A percentile compares a stretch with the other conserved stretches of the same genome.
These are phyloP conservation scores for Montipora foliosa DNA, from an alignment of 64 coral and sea anemone species.

Conservation along the genomic window DNA sequence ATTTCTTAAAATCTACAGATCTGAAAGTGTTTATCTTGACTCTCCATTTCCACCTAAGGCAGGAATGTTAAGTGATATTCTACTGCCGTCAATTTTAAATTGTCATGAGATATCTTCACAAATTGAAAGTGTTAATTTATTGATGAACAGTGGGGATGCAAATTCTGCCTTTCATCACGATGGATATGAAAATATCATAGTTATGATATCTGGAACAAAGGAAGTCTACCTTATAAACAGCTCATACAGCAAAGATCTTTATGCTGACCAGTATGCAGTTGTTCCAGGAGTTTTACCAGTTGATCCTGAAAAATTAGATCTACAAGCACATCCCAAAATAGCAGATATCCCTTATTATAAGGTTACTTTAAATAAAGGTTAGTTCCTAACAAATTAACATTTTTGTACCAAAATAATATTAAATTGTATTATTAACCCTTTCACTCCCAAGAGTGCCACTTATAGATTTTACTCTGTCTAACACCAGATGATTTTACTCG, in stretches of 20 bases:
- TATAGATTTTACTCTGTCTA: too few species aligned
- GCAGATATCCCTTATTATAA: slow-evolving; percentile 82
- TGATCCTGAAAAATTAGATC: slow-evolving; percentile 83
- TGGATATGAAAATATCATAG: slow-evolving; percentile 97
- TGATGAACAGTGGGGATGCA: slow-evolving; percentile 84
- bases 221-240: slow-evolving; percentile 80
- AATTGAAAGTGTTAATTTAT: slow-evolving; percentile 74
- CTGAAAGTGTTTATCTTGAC: slow-evolving; percentile 91
- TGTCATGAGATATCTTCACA: slow-evolving; percentile 78
- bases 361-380: slow-evolving; percentile 80
- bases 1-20: slow-evolving; percentile 87
- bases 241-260: slow-evolving; percentile 76
- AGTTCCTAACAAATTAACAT: not conserved
- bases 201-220: slow-evolving; percentile 81
- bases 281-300: slow-evolving; percentile 81
- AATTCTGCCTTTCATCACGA: slow-evolving; percentile 95
- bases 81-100: slow-evolving; percentile 82
- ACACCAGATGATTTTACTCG: too few species aligned
- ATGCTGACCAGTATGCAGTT: slow-evolving; percentile 82
- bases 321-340: slow-evolving; percentile 74
- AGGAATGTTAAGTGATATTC: slow-evolving; percentile 78
- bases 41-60: slow-evolving; percentile 80
- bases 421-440: too few species aligned
- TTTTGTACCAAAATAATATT: too few species aligned
- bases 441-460: too few species aligned